Base-by-base conservation (phyloP, 2,113 vertebrate species). In the Semicossyphus pulcher region DNA sequence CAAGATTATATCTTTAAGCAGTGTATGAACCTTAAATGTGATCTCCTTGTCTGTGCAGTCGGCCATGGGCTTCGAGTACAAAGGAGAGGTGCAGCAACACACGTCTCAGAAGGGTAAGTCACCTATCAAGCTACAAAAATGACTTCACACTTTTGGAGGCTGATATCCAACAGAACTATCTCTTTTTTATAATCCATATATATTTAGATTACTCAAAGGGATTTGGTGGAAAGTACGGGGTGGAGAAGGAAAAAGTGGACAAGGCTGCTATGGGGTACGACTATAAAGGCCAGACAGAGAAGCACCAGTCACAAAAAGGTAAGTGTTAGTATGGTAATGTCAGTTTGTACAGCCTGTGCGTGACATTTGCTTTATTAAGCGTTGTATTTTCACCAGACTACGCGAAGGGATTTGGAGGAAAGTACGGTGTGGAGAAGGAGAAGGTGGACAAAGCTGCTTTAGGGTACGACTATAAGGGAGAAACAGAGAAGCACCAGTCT, bases 1-100 rank as follows among this genome's bases (percentile, higher is more conserved):
- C n/a, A n/a, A n/a, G n/a, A n/a, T n/a, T n/a, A n/a, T n/a, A n/a
- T n/a, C n/a, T n/a, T n/a, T n/a, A n/a, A n/a, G n/a, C n/a, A n/a
- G n/a, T n/a, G n/a, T n/a, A n/a, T n/a, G n/a, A n/a, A n/a, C n/a
- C 20, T 49, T 9, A 16, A 45, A 48, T 51, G 5, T 1, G 1
- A 2, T 12, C 1, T 36, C 5, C n/a, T n/a, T 49, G 14, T 77
- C 44, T 71, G 18, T 79, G 2, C 89, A 99, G 98, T 97, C 96
- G 18, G 98, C 98, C 0, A 51, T 97, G 85, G 95, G 96, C 53
- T 99, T 96, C 78, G 96, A 97, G 21, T 98, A 99, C 93, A 99
- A 98, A 89, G 95, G 92, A n/a, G 90, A 96, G 59, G 94, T 97
- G 73, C 92, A 97, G 72, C 95, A 96, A 42, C 98, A 99, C 21